These are phyloP conservation scores for Acholoe squamosa DNA, from an alignment of 2,888 invertebrate species.

Conservation along the genomic window DNA sequence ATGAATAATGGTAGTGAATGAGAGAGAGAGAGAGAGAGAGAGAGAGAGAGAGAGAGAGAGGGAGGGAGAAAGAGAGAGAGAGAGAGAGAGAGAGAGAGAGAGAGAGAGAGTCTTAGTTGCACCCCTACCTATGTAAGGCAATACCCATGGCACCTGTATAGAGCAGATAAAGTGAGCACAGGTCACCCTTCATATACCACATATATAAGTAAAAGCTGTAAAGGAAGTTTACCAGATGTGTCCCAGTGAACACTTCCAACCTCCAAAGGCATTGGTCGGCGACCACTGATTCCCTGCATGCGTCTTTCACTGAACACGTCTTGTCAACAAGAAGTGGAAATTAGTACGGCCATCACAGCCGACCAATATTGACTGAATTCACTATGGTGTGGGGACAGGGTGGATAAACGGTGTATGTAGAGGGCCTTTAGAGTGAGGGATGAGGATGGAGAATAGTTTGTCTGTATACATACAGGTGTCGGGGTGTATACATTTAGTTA, in stretches of 20 bases:
- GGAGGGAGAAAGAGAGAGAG: too few relatives aligned
- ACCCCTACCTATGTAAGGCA: too few relatives aligned
- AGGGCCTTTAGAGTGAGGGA: neutral
- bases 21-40: too few relatives aligned
- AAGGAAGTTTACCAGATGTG: constrained; percentile 7
- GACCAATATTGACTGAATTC: constrained; percentile 29
- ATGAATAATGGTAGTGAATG: too few relatives aligned
- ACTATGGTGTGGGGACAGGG: neutral
- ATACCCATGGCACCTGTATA: too few relatives aligned
- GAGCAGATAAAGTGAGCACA: too few relatives aligned
- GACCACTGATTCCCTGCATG: neutral
- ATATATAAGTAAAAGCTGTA: neutral
- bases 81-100: too few relatives aligned
- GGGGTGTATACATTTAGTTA: constrained; percentile 33
- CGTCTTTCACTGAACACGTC: constrained; percentile 25
- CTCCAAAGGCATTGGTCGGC: constrained; percentile 31
- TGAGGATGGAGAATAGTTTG: neutral
- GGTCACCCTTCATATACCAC: too few relatives aligned
- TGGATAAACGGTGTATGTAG: neutral
- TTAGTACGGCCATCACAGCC: constrained; percentile 49
- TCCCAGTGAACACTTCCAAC: neutral
- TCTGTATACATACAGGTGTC: neutral
- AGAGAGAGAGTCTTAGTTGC: too few relatives aligned
- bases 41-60: too few relatives aligned
- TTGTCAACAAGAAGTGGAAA: constrained; percentile 38